These are phyloP conservation scores for Leptinotarsa tumamoca DNA, from an alignment of 2,888 invertebrate species.

Conservation along the genomic window DNA sequence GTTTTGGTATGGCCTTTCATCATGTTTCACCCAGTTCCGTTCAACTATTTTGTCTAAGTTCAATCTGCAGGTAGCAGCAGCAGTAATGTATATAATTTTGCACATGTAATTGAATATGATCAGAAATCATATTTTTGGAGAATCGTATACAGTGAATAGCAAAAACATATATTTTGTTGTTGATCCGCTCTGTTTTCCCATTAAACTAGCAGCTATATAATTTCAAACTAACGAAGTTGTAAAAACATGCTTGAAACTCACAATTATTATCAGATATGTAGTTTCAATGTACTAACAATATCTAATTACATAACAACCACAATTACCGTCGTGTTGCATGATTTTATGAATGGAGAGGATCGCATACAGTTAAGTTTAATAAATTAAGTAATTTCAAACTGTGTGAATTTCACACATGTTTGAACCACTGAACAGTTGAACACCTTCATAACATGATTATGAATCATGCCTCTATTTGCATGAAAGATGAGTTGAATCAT, in stretches of 20 bases:
- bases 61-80: no score
- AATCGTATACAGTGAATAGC: no score
- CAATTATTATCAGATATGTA: not conserved
- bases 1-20: no score
- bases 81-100: no score
- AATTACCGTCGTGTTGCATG: not conserved
- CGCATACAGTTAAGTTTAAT: constrained; percentile 1
- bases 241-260: not conserved
- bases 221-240: not conserved
- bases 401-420: not conserved
- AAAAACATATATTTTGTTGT: no score
- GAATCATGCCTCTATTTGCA: not conserved
- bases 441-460: not conserved
- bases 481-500: not conserved
- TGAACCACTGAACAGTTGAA: not conserved
- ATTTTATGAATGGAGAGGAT: not conserved
- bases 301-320: not conserved
- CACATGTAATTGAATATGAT: no score
- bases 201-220: not conserved
- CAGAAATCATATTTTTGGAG: no score
- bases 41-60: no score
- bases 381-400: not conserved
- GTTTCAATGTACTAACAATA: not conserved
- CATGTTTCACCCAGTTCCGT: no score
- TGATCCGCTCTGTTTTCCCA: not conserved